Percentiles rank a stretch among this genome's conserved stretches.
These are phyloP conservation scores for Eulemur coronatus DNA, from an alignment of 2,797 vertebrate genomes.

Conservation along the genomic window DNA sequence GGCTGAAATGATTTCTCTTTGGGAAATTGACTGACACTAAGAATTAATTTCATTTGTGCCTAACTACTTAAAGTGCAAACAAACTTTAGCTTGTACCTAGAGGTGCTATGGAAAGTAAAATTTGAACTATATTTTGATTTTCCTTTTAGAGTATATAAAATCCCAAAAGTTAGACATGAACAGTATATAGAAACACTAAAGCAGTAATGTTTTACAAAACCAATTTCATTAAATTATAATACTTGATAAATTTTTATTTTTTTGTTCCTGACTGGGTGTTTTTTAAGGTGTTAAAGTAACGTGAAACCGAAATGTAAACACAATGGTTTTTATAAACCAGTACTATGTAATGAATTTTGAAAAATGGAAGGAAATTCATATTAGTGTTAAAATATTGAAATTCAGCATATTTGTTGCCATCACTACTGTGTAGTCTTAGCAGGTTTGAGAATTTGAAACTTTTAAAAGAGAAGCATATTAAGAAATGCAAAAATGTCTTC, in stretches of 20 bases:
- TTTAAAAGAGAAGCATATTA: not conserved
- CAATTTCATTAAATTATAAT: conserved; percentile 7
- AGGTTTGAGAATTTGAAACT: conserved; percentile 30
- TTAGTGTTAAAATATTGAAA: not conserved
- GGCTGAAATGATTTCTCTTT: conserved; percentile 29
- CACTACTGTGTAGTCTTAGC: not conserved
- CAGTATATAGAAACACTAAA: not conserved
- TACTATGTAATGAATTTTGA: not conserved
- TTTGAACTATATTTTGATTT: conserved; percentile 29
- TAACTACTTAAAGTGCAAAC: not conserved
- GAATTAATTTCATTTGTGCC: not conserved
- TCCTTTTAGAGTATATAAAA: conserved; percentile 35
- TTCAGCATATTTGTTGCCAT: not conserved
- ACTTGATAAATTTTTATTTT: not conserved
- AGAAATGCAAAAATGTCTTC: not conserved
- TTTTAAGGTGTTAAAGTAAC: not conserved
- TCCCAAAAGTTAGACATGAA: not conserved
- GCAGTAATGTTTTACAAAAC: conserved; percentile 5
- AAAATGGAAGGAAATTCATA: not conserved
- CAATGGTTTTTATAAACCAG: not conserved
- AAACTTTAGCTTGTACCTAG: not conserved
- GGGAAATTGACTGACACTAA: conserved; percentile 67
- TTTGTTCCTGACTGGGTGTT: not conserved
- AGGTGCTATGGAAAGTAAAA: not conserved
- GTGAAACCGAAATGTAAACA: not conserved